Percentiles rank a stretch among this genome's conserved stretches.
These are phyloP conservation scores for Gymnosoma rotundatum DNA, from an alignment of 2,888 invertebrate species.

Conservation along the genomic window DNA sequence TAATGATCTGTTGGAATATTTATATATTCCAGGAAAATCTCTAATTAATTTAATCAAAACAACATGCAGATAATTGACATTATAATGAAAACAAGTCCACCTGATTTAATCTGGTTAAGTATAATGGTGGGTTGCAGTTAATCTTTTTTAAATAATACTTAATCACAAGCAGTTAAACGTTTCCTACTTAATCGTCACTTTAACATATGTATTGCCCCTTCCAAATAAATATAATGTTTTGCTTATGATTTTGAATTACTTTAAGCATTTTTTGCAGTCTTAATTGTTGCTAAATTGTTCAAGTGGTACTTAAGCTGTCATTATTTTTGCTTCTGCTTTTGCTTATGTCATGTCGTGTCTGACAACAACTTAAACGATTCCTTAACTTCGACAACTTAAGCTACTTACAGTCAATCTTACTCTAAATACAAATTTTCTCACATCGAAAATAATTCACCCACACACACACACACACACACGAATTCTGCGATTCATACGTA, in stretches of 20 bases:
- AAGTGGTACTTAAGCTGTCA: slow-evolving; percentile 66
- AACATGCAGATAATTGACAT: too few species aligned
- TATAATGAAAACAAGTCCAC: too few species aligned
- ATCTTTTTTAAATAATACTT: too few species aligned
- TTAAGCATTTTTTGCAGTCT: slow-evolving; percentile 56
- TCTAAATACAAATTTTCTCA: slow-evolving; percentile 38
- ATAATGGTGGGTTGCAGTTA: too few species aligned
- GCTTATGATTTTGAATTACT: slow-evolving; percentile 27
- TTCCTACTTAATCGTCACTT: too few species aligned
- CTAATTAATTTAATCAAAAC: too few species aligned
- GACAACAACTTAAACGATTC: slow-evolving; percentile 53
- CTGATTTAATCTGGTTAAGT: too few species aligned
- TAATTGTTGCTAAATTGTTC: slow-evolving; percentile 70
- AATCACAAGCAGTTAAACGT: too few species aligned
- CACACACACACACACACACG: not conserved
- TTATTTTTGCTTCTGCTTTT: slow-evolving; percentile 61
- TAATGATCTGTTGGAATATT: too few species aligned
- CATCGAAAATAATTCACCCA: slow-evolving; percentile 20
- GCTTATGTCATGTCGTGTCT: slow-evolving; percentile 65
- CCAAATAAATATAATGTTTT: not conserved
- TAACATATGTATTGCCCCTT: not conserved
- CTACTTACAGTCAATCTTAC: slow-evolving; percentile 67
- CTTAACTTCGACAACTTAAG: slow-evolving; percentile 68
- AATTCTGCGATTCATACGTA: too few species aligned
- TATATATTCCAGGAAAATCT: too few species aligned